Base-by-base conservation (phyloP, 2,888 invertebrate species). In the Lamproptera curius region DNA sequence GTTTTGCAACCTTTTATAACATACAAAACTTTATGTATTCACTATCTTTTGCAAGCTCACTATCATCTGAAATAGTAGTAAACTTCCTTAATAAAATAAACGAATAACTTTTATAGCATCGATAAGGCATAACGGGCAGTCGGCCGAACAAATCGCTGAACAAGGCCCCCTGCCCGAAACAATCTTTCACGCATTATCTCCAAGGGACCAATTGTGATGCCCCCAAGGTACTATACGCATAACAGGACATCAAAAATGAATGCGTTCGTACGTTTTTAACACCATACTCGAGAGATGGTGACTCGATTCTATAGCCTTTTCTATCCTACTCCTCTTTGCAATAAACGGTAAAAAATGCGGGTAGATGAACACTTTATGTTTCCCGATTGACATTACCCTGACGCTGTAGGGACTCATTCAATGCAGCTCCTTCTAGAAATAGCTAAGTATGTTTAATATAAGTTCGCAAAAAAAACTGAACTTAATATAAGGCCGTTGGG, bases 241-340 rank as follows among this genome's bases (percentile, higher is more conserved):
- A 65, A 67, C 58, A 63, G 56, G 58, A 62, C 67, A 56, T 73
- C 70, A 76, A 73, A 76, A 70, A 70, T 64, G 62, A 65, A 71
- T 70, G 67, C 61, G 57, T 70, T 68, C 62, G 56, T 68, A 66
- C 68, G 67, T 73, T 71, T 66, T 70, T 67, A 69, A 63, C 58
- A 56, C 59, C 58, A 57, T 60, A 56, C 62, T 64, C 57, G 55
- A 53, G 57, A 54, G 57, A 54, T 54, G 28, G 1, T 17, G 26
- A 41, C 11, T 10, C 46, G 36, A 54, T 52, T 50, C 51, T 51
- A 48, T 45, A 33, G 9, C 17, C 23, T 28, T 20, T 31, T 17
- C 36, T n/a, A 10, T 20, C 37, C 15, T 48, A 48, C 37, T 48
- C 41, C 37, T 28, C 35, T 46, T 28, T n/a, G n/a, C 41, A 47